These are phyloP conservation scores for Choloepus hoffmanni DNA, from an alignment of 2,113 vertebrate genomes.

Conservation along the genomic window DNA sequence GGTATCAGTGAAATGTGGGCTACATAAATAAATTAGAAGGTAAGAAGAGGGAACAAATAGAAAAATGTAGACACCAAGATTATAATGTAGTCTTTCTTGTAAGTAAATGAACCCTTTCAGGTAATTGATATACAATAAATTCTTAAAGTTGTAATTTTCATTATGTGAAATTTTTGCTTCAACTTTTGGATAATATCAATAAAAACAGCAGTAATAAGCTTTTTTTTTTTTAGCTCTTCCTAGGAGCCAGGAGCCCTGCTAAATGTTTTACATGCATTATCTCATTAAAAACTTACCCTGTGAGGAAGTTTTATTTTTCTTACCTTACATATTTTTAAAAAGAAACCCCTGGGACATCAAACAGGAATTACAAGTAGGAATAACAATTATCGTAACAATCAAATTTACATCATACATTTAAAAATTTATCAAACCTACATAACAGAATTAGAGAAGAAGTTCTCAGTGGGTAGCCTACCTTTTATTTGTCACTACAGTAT, in stretches of 20 bases:
- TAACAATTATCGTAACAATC: background rate
- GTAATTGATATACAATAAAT: background rate
- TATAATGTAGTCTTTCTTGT: background rate
- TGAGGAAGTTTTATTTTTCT: background rate
- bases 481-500: background rate
- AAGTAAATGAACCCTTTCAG: background rate
- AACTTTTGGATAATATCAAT: background rate
- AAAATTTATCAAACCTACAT: background rate
- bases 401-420: conserved; percentile 27
- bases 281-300: background rate
- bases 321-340: background rate
- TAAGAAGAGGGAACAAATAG: background rate
- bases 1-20: background rate
- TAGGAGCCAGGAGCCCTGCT: background rate
- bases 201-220: background rate
- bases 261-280: background rate
- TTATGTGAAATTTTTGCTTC: background rate
- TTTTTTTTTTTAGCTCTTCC: background rate
- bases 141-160: background rate
- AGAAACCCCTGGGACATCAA: background rate
- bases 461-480: background rate
- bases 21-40: conserved; percentile 8
- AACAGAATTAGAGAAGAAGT: background rate
- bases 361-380: background rate
- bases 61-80: background rate